phyloP scores from a whole-genome alignment of 1,140 invertebrate genomes.

The Ectropis grisescens region DNA sequence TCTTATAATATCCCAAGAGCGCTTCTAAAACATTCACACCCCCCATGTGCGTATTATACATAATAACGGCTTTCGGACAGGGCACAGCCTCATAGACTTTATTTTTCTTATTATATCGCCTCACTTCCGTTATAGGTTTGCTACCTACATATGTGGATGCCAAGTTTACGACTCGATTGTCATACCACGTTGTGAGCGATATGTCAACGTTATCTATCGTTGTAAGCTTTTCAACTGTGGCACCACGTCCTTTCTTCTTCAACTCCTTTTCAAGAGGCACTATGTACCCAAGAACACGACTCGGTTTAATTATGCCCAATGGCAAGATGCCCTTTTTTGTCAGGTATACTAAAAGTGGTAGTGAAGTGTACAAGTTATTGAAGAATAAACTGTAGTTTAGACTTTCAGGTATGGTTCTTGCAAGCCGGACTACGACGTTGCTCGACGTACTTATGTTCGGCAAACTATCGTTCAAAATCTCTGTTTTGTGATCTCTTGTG shows the following conservation, averaged over 20 bases:
- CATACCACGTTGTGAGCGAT: slow-evolving; percentile 6
- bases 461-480: background rate
- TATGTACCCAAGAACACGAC: slow-evolving; percentile 15
- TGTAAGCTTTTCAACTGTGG: slow-evolving; percentile 13
- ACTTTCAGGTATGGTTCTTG: slow-evolving; percentile 2
- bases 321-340: slow-evolving; percentile 18
- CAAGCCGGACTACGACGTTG: slow-evolving; percentile 5
- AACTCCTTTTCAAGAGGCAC: slow-evolving; percentile 9
- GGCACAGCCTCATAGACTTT: background rate
- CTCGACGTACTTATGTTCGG: slow-evolving; percentile 11
- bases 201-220: slow-evolving; percentile 9
- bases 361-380: slow-evolving; percentile 26
- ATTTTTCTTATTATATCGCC: background rate
- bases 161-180: slow-evolving; percentile 1
- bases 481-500: background rate
- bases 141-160: background rate
- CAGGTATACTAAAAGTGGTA: slow-evolving; percentile 14
- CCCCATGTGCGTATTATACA: slow-evolving; percentile 4
- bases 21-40: slow-evolving; percentile 7
- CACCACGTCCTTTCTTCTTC: slow-evolving; percentile 12
- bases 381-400: slow-evolving; percentile 24
- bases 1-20: slow-evolving; percentile 2
- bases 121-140: background rate
- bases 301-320: slow-evolving; percentile 20
- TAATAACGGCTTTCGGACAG: background rate